Evolutionary conservation across 37 sponge, comb jelly and placozoan species (phyloP).

Genomic region (Amphimedon queenslandica): DNA sequence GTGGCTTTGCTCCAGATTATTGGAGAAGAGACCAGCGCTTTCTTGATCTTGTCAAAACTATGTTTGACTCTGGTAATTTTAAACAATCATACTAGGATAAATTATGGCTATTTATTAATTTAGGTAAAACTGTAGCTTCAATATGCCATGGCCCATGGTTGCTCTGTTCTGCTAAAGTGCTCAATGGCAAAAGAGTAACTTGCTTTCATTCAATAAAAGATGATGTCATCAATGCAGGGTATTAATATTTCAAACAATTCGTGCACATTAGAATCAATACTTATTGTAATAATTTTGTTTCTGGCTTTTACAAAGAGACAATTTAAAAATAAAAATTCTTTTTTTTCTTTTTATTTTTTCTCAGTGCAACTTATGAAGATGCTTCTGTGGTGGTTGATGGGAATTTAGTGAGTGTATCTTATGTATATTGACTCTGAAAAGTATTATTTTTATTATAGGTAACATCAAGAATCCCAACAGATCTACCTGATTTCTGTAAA

Average conservation of each 20-base stretch:
- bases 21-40: constrained; percentile 68
- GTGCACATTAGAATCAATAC: not conserved
- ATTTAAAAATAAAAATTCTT: no score
- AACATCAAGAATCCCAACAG: constrained; percentile 57
- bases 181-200: constrained; percentile 49
- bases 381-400: constrained; percentile 68
- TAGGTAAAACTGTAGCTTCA: constrained; percentile 51
- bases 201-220: constrained; percentile 76
- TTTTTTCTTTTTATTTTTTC: not conserved
- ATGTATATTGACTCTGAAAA: not conserved
- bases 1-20: constrained; percentile 74
- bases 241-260: not conserved
- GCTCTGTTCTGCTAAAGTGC: constrained; percentile 51
- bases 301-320: no score
- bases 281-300: not conserved
- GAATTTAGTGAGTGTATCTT: constrained; percentile 39
- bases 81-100: not conserved
- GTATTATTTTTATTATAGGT: constrained; percentile 16
- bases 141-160: constrained; percentile 78
- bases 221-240: constrained; percentile 77
- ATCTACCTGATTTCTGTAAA: constrained; percentile 72
- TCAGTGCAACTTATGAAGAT: constrained; percentile 55
- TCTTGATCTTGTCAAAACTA: constrained; percentile 37
- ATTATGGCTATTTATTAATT: not conserved
- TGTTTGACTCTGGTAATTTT: constrained; percentile 6